Conservation (phyloP, 2,797 vertebrate genomes). For the Typhlichthys subterraneus region DNA sequence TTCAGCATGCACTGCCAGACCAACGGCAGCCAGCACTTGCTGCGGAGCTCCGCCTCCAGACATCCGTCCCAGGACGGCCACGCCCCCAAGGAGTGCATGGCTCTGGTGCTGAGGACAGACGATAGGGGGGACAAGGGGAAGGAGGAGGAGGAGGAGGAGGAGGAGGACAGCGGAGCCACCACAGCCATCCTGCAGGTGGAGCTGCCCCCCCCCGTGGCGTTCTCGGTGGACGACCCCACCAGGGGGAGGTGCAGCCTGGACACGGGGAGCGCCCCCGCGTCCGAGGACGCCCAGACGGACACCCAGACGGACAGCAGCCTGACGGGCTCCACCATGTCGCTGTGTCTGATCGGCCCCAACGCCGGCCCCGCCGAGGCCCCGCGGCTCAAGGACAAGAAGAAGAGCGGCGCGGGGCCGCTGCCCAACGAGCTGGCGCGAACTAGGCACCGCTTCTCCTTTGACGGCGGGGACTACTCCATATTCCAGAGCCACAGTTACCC, state of each 20-base stretch:
- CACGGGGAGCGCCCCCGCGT: slow-evolving; percentile 69
- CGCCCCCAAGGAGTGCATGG: slow-evolving; percentile 72
- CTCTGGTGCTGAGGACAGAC: slow-evolving; percentile 79
- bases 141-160: too few relatives aligned
- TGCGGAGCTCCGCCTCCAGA: slow-evolving; percentile 71
- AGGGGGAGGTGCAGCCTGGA: slow-evolving; percentile 70
- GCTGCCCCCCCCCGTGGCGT: slow-evolving; percentile 44
- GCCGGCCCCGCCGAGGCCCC: slow-evolving; percentile 71
- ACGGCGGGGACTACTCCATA: slow-evolving; percentile 87
- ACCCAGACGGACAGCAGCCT: slow-evolving; percentile 82
- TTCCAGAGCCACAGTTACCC: slow-evolving; percentile 99
- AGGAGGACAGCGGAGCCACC: slow-evolving; percentile 10
- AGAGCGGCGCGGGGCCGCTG: slow-evolving; percentile 71
- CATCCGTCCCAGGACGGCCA: slow-evolving; percentile 60
- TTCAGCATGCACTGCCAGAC: slow-evolving; percentile 62
- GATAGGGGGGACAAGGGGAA: slow-evolving; percentile 68
- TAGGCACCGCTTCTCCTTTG: slow-evolving; percentile 88
- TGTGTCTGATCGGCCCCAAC: slow-evolving; percentile 85
- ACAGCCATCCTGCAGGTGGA: slow-evolving; percentile 64
- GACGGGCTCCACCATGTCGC: slow-evolving; percentile 86
- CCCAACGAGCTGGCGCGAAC: slow-evolving; percentile 85
- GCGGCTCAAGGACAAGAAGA: slow-evolving; percentile 77
- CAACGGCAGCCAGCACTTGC: slow-evolving; percentile 76
- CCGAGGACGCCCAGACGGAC: slow-evolving; percentile 83
- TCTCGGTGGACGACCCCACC: too few relatives aligned